phyloP scores from a whole-genome alignment of 2,797 vertebrate species.

The Enteromius paludinosus region DNA sequence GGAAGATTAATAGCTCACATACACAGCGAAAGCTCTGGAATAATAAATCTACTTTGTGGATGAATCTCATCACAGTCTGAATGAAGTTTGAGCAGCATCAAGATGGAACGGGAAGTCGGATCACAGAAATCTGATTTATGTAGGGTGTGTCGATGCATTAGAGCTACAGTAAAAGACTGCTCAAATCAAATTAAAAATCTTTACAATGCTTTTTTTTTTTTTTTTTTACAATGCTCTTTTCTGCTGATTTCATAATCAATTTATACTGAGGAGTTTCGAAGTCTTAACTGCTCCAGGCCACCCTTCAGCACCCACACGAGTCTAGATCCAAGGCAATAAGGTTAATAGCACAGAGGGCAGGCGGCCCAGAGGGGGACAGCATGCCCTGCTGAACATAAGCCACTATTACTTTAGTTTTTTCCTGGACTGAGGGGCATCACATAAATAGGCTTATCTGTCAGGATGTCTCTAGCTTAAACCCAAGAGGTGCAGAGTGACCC shows the following conservation, averaged over 20 bases:
- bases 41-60: slow-evolving; percentile 42
- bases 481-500: slow-evolving; percentile 63
- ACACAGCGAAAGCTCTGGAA: not conserved
- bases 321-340: slow-evolving; percentile 52
- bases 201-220: slow-evolving; percentile 33
- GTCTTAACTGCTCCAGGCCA: slow-evolving; percentile 18
- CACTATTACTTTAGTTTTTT: slow-evolving; percentile 49
- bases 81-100: slow-evolving; percentile 27
- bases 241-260: slow-evolving; percentile 42
- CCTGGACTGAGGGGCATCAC: slow-evolving; percentile 42
- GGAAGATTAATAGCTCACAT: slow-evolving; percentile 19
- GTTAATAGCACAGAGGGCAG: slow-evolving; percentile 66
- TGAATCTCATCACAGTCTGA: slow-evolving; percentile 23
- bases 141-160: slow-evolving; percentile 46
- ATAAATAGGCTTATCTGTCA: slow-evolving; percentile 66
- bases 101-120: slow-evolving; percentile 22
- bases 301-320: slow-evolving; percentile 21
- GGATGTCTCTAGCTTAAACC: slow-evolving; percentile 57
- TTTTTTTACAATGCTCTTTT: slow-evolving; percentile 46
- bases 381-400: slow-evolving; percentile 53
- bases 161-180: slow-evolving; percentile 38
- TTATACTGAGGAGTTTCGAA: slow-evolving; percentile 36
- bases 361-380: slow-evolving; percentile 46
- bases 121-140: slow-evolving; percentile 46
- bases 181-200: slow-evolving; percentile 54